phyloP scores from a whole-genome alignment of 2,797 vertebrate species.

The Crenuchus spilurus region DNA sequence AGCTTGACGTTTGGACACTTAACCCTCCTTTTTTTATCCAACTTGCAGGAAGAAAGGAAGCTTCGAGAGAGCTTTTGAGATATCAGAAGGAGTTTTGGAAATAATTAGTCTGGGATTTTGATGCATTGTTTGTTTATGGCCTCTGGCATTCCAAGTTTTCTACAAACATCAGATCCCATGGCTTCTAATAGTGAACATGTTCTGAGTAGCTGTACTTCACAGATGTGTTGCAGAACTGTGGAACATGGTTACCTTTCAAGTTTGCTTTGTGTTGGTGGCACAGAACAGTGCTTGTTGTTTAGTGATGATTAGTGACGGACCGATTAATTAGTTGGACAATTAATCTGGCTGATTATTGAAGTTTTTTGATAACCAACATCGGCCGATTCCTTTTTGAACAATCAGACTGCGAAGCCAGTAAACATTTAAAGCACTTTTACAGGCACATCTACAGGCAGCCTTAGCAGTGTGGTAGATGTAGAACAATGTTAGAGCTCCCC shows the following conservation, averaged over 20 bases:
- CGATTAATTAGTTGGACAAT: no score
- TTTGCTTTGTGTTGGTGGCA: no score
- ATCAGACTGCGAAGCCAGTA: no score
- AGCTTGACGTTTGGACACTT: slow-evolving; percentile 38
- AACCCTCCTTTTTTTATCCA: slow-evolving; percentile 19
- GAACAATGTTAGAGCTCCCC: no score
- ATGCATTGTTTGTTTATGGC: slow-evolving; percentile 14
- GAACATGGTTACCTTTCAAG: not conserved
- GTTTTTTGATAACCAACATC: no score
- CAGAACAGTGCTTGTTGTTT: not conserved
- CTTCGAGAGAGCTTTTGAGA: not conserved
- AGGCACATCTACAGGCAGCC: no score
- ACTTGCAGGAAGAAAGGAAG: slow-evolving; percentile 28
- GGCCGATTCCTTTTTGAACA: no score
- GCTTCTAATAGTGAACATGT: not conserved
- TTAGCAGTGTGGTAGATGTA: no score
- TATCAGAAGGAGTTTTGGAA: slow-evolving; percentile 27
- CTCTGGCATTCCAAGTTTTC: not conserved
- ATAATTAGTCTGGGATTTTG: slow-evolving; percentile 20
- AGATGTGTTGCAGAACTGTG: not conserved
- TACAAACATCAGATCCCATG: not conserved
- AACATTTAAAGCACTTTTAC: no score
- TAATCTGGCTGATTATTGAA: no score
- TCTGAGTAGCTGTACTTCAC: not conserved
- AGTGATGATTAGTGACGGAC: no score